Evolutionary conservation across 1,140 invertebrate species (phyloP).

Genomic region (Bombus waltoni): DNA sequence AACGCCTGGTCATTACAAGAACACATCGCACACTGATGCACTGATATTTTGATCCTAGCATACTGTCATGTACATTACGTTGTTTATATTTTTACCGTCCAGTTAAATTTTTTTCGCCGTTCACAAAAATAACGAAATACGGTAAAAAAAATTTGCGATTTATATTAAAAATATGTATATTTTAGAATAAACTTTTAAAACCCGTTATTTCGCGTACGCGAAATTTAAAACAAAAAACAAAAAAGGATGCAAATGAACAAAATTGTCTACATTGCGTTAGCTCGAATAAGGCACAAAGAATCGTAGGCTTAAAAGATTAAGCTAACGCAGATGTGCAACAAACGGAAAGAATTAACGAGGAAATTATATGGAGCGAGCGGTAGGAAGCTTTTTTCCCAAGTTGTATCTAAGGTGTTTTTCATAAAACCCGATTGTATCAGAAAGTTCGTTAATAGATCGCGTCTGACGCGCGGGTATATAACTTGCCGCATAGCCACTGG

Average conservation of each 20-base stretch:
- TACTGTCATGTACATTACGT: neutral
- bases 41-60: neutral
- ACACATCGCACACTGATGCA: neutral
- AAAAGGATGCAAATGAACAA: too few species aligned
- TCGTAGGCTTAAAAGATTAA: too few species aligned
- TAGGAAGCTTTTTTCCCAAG: too few species aligned
- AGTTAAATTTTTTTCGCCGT: neutral
- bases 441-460: conserved; percentile 42
- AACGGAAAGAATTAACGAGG: too few species aligned
- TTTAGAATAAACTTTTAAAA: too few species aligned
- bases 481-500: neutral
- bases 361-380: too few species aligned
- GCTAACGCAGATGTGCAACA: too few species aligned
- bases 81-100: neutral
- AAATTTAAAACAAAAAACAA: too few species aligned
- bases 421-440: neutral
- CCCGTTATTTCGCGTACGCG: neutral
- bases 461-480: conserved; percentile 4
- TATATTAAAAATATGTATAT: neutral
- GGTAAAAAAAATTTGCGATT: neutral
- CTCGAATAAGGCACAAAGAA: too few species aligned
- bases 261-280: too few species aligned
- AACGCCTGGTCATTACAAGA: neutral
- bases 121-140: neutral
- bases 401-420: neutral